Evolutionary conservation across 92 coral and sea anemone species (phyloP).

Genomic region (Zoanthus sociatus): DNA sequence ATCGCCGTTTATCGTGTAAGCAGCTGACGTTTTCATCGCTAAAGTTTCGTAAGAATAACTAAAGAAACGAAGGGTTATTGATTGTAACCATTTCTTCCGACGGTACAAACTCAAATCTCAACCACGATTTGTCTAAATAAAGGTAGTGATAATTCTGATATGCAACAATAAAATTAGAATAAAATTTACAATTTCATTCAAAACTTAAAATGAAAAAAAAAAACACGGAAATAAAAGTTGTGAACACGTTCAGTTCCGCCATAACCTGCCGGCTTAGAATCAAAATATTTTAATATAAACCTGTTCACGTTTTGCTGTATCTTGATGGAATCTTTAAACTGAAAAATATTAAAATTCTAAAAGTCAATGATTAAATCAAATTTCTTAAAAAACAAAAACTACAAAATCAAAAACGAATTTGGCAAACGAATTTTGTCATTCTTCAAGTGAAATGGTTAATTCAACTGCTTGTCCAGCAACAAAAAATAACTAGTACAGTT

Average conservation of each 20-base stretch:
- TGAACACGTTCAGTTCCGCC: neutral
- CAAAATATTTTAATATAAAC: neutral
- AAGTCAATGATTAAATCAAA: neutral
- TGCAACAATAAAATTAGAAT: neutral
- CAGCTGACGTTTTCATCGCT: no score
- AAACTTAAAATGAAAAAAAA: neutral
- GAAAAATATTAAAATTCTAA: neutral
- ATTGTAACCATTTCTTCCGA: no score
- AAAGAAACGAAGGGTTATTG: no score
- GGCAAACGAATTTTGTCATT: conserved; percentile 6
- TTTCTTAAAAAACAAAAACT: neutral
- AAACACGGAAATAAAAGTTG: neutral
- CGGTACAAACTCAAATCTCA: no score
- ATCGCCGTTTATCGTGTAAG: no score
- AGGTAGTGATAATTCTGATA: neutral
- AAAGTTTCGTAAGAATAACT: no score
- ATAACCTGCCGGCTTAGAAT: neutral
- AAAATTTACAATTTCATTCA: neutral
- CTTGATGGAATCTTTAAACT: neutral
- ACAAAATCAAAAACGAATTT: neutral
- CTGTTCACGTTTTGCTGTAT: neutral
- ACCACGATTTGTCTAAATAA: no score
- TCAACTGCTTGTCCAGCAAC: neutral
- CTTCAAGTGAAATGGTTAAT: neutral
- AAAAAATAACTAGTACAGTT: neutral